phyloP scores from a whole-genome alignment of 2,113 vertebrate species.

The Gavia stellata region DNA sequence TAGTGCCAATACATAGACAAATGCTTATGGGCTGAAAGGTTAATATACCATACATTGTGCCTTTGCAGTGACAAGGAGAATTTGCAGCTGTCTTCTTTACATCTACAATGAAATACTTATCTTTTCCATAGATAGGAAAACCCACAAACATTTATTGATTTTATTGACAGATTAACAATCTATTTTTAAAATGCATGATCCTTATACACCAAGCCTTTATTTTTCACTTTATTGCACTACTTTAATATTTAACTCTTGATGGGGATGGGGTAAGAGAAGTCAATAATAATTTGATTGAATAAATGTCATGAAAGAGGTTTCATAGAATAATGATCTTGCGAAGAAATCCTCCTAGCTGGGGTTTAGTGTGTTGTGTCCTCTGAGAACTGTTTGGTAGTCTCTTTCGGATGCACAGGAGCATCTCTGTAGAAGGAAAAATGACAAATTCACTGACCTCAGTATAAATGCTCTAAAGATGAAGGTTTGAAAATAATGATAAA shows the following conservation, averaged over 20 bases:
- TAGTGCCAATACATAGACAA: not conserved
- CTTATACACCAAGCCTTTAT: not conserved
- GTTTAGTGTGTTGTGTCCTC: not conserved
- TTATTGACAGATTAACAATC: not conserved
- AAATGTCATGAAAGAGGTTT: not conserved
- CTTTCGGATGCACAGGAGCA: not conserved
- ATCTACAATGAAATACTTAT: not conserved
- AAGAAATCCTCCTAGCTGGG: not conserved
- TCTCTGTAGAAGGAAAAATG: slow-evolving; percentile 2
- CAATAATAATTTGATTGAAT: not conserved
- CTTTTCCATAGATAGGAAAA: not conserved
- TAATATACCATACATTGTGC: not conserved
- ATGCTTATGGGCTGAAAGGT: not conserved
- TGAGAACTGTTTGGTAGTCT: not conserved
- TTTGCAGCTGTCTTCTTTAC: not conserved
- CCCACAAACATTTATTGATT: not conserved
- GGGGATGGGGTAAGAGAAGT: not conserved
- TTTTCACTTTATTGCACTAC: not conserved
- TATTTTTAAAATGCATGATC: not conserved
- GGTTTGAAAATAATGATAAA: not conserved
- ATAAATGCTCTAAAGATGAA: not conserved
- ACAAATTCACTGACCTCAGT: slow-evolving; percentile 35
- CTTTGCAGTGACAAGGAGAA: not conserved
- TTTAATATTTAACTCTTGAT: not conserved
- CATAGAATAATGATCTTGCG: not conserved